phyloP scores from a whole-genome alignment of 2,888 invertebrate species.

The Aricia artaxerxes region DNA sequence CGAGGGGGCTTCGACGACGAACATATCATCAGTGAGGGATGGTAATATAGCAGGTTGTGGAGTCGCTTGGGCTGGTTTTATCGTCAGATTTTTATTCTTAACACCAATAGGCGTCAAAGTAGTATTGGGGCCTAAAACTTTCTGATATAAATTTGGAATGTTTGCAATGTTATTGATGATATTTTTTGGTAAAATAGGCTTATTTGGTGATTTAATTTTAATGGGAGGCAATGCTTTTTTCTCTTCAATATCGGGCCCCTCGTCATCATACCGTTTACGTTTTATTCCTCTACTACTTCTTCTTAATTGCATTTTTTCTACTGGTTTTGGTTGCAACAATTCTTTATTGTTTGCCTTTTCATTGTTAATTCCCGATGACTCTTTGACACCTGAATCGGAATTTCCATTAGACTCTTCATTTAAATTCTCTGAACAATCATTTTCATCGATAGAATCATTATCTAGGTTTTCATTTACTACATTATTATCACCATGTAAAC shows the following conservation, averaged over 20 bases:
- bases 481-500: conserved; percentile 22
- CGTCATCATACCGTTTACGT: conserved; percentile 79
- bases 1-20: conserved; percentile 94
- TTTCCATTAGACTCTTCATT: conserved; percentile 51
- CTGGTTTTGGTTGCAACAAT: conserved; percentile 51
- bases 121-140: conserved; percentile 66
- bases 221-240: conserved; percentile 90
- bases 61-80: conserved; percentile 50
- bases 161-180: conserved; percentile 73
- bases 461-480: conserved; percentile 50
- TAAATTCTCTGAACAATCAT: conserved; percentile 48
- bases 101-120: conserved; percentile 63
- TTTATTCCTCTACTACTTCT: conserved; percentile 69
- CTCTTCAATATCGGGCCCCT: conserved; percentile 83
- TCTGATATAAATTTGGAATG: conserved; percentile 83
- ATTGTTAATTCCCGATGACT: conserved; percentile 67
- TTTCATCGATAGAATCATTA: conserved; percentile 41
- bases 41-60: conserved; percentile 86
- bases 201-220: conserved; percentile 85
- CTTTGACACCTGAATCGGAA: conserved; percentile 51
- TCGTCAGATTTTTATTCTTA: conserved; percentile 48
- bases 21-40: conserved; percentile 94
- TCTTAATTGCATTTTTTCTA: conserved; percentile 51
- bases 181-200: conserved; percentile 66
- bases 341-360: conserved; percentile 77